Evolutionary conservation across 2,113 vertebrate genomes (phyloP), one percentile per base, ranked within the genome.

Genomic region (Craseonycteris thonglongyai): DNA sequence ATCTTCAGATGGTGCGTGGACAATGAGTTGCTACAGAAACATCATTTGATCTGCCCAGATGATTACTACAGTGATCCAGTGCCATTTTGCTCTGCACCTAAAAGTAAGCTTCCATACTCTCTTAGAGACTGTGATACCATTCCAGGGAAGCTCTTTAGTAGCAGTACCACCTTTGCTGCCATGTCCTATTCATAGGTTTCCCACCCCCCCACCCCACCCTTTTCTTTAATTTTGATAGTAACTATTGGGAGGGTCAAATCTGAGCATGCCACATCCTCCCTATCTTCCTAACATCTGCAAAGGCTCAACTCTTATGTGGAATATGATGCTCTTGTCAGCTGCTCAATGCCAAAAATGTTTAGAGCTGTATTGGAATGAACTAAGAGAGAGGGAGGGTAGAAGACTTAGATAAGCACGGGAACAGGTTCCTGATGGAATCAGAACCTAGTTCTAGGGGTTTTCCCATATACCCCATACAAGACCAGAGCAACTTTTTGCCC

Each of bases 1-100:
- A 92, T 98, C 59, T 99, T 99, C 93, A 95, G 96, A 69, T 98
- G 98, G 98, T 99, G 98, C 90, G 98, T 99, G 63, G 98, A 99
- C 97, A 98, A 95, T 2, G 93, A 98, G 26, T 96, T 99, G 75
- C 98, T 99, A 1, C 97, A 96, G 97, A 98, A 96, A 59, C 97
- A 99, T 83, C 97, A 98, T 93, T 96, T 99, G 95, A 99, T 98
- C 94, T 98, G 98, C 68, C 99, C 99, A 0, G 96, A 98, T 18
- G 99, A 99, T 97, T 99, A 99, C 94, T 98, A 98, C 96, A 96
- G 91, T 2, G 96, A 98, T 6, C 94, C 94, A 12, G 66, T 47
- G 16, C 97, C 97, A 7, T 65, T 98, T 83, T 97, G 96, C 33
- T 97, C 96, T 90, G 98, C 98, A 21, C 99, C 99, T 5, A 98